These are phyloP conservation scores for Ameiurus melas DNA, from an alignment of 2,113 vertebrate species.

Conservation along the genomic window DNA sequence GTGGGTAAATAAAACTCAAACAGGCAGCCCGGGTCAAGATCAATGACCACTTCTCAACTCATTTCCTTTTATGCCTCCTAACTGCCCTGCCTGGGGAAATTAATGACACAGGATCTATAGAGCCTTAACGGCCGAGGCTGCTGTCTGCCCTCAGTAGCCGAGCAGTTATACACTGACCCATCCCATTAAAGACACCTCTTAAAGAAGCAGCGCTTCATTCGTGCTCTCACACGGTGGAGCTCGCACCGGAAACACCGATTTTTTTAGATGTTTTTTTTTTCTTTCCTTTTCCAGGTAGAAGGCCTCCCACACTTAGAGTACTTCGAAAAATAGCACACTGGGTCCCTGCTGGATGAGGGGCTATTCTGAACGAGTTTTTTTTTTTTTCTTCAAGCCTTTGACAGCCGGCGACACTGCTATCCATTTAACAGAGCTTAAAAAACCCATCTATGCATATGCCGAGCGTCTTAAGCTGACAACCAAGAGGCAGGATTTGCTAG, in stretches of 20 bases:
- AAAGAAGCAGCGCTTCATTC: conserved; percentile 16
- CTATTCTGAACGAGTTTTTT: conserved; percentile 35
- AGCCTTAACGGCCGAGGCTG: conserved; percentile 53
- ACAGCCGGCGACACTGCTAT: conserved; percentile 74
- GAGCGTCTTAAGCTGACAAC: conserved; percentile 74
- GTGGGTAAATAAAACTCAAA: conserved; percentile 55
- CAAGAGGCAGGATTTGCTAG: conserved; percentile 73
- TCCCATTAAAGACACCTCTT: conserved; percentile 34
- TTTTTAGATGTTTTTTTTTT: not conserved
- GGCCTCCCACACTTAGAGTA: conserved; percentile 28
- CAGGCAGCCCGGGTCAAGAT: conserved; percentile 64
- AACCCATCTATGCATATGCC: conserved; percentile 75
- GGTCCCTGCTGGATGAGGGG: conserved; percentile 26
- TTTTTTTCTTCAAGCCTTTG: conserved; percentile 60
- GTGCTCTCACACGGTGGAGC: not conserved
- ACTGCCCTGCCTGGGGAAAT: conserved; percentile 71
- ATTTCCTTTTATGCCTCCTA: conserved; percentile 79
- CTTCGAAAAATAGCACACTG: conserved; percentile 14
- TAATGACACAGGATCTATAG: conserved; percentile 74
- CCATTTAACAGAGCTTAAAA: conserved; percentile 80
- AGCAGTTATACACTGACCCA: conserved; percentile 37
- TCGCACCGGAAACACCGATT: not conserved
- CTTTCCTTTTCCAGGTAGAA: conserved; percentile 17
- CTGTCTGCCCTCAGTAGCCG: conserved; percentile 26
- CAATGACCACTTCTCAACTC: conserved; percentile 79